phyloP scores from a whole-genome alignment of 92 coral and sea anemone species.

The Ricordea florida region DNA sequence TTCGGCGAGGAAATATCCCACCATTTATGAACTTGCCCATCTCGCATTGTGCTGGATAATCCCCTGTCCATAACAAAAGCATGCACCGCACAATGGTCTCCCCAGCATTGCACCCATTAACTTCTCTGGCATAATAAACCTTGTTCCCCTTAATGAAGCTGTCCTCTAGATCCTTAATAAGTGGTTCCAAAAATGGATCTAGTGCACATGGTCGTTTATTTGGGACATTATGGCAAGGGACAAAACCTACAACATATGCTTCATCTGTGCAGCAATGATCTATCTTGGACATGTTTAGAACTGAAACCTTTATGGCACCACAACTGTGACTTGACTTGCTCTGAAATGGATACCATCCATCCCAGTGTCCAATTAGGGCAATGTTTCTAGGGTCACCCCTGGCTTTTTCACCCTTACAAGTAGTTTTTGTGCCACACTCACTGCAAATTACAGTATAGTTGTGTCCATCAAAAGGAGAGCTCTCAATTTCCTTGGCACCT shows the following conservation, averaged over 20 bases:
- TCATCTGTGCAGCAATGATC: constrained; percentile 1
- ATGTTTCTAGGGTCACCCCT: constrained; percentile 17
- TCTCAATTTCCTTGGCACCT: constrained; percentile 26
- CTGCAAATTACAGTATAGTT: not conserved
- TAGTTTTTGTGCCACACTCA: constrained; percentile 2
- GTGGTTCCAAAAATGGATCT: constrained; percentile 9
- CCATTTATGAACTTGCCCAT: constrained; percentile 57
- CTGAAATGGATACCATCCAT: constrained; percentile 26
- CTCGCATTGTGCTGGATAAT: constrained; percentile 49
- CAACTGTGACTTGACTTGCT: constrained; percentile 1
- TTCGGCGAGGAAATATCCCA: constrained; percentile 39
- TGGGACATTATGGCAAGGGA: not conserved
- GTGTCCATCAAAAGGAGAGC: not conserved
- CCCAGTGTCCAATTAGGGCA: constrained; percentile 1
- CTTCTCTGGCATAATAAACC: constrained; percentile 33
- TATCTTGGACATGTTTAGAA: not conserved
- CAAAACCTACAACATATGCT: constrained; percentile 24
- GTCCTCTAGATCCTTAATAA: not conserved
- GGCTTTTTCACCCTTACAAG: constrained; percentile 10
- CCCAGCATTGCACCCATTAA: constrained; percentile 20
- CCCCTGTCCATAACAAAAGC: constrained; percentile 30
- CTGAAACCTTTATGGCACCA: constrained; percentile 20
- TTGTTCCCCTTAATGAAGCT: constrained; percentile 7
- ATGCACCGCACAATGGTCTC: constrained; percentile 12
- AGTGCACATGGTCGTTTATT: constrained; percentile 5